Evolutionary conservation across 2,888 invertebrate genomes (phyloP), one percentile per base, ranked within the genome.

Genomic region (Drosophila kanekoi): DNA sequence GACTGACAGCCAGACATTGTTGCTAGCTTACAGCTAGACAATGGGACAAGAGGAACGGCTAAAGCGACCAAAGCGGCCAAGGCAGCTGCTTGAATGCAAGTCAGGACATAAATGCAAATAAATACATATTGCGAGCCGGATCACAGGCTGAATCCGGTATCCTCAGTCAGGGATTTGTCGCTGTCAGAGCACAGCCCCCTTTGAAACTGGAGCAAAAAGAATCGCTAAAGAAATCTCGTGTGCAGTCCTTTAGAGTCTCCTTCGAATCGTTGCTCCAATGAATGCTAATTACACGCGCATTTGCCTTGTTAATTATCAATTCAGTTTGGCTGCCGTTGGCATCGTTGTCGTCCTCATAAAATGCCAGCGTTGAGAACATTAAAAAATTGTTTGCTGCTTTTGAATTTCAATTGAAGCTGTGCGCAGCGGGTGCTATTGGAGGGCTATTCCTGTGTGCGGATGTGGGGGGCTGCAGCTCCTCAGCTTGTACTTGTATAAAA

Each of bases 251-350:
- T 20, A 14, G 33, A 33, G 40, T 52, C 32, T 18, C 10, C 35
- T 28, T 43, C 43, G 58, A 60, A 45, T 72, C 58, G 49, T 58
- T 62, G 74, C 77, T 76, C 72, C 81, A 73, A 84, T 87, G 89
- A 87, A 90, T 89, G 83, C 81, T 89, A 89, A 89, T 89, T 82
- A 89, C 79, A 78, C 77, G 80, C 86, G 72, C 89, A 89, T 90
- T 89, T 83, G 76, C 85, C 85, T 79, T 89, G 90, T 85, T 90
- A 89, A 90, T 89, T 90, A 89, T 89, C 89, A 89, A 89, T 89
- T 88, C 90, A 86, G 79, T 87, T 82, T 77, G 64, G 57, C 56
- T 67, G 77, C 70, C 64, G 59, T 48, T 70, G 51, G 28, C 49
- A 54, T 71, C 66, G 73, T 73, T 67, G 85, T 68, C 85, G 58